Conservation (phyloP, 2,888 invertebrate species). For the Limnephilus marmoratus region DNA sequence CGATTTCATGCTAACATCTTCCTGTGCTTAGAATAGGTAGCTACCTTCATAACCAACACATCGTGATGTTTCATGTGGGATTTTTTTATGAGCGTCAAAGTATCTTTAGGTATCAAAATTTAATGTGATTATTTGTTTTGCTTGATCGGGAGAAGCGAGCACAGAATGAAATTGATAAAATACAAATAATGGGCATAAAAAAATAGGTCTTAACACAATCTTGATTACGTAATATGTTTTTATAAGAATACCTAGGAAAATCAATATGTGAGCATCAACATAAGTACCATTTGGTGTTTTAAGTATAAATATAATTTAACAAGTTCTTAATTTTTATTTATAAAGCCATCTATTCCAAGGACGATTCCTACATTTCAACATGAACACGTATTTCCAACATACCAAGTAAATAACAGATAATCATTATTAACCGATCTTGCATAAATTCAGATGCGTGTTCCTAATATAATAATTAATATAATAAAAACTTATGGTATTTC, state of each 20-base stretch:
- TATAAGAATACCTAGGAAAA: not conserved
- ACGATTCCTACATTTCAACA: not conserved
- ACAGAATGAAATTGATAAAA: not conserved
- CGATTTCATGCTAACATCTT: not conserved
- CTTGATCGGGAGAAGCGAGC: no score
- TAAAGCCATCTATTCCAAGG: not conserved
- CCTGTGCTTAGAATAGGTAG: not conserved
- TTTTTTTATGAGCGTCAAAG: not conserved
- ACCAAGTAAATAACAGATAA: not conserved
- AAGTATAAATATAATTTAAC: not conserved
- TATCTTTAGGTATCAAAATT: no score
- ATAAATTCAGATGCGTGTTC: not conserved
- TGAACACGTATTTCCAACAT: not conserved
- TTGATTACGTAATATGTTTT: not conserved
- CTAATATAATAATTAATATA: not conserved
- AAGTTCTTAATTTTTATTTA: not conserved
- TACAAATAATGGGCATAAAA: not conserved
- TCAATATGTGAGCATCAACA: not conserved
- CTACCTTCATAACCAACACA: not conserved
- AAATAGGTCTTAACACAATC: not conserved
- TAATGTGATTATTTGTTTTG: no score
- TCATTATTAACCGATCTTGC: not conserved
- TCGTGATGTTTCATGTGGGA: not conserved
- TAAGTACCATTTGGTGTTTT: not conserved
- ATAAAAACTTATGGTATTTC: not conserved